Percentiles rank a stretch among this genome's conserved stretches.
These are phyloP conservation scores for Macrostomum lignano DNA, from an alignment of 1,140 invertebrate species.

Conservation along the genomic window DNA sequence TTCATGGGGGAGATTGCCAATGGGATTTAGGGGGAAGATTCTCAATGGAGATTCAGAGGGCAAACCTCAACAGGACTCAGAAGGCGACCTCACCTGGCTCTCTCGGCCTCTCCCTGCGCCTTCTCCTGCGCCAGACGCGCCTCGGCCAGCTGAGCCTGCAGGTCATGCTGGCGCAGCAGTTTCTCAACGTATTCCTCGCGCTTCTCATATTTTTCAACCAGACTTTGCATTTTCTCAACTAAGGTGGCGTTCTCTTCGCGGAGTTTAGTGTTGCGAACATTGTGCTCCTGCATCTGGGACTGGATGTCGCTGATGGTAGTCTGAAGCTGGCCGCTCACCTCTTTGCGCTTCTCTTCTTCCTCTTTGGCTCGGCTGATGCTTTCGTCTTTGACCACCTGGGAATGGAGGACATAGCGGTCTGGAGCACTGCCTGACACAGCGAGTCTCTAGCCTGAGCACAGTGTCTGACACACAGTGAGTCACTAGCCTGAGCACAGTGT, in stretches of 20 bases:
- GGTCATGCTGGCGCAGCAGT: constrained; percentile 47
- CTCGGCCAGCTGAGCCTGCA: constrained; percentile 48
- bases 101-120: constrained; percentile 37
- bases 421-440: too few relatives aligned
- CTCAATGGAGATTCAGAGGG: too few relatives aligned
- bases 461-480: too few relatives aligned
- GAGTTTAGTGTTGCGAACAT: constrained; percentile 53
- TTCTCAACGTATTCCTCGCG: constrained; percentile 53
- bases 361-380: constrained; percentile 45
- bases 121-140: constrained; percentile 45
- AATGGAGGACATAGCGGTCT: too few relatives aligned
- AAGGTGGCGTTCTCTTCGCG: constrained; percentile 58
- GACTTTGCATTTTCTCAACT: constrained; percentile 47
- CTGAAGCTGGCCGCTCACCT: constrained; percentile 56
- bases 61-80: too few relatives aligned
- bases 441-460: too few relatives aligned
- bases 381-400: too few relatives aligned
- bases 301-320: constrained; percentile 51
- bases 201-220: constrained; percentile 50
- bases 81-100: too few relatives aligned
- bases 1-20: too few relatives aligned
- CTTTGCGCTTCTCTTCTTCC: constrained; percentile 57
- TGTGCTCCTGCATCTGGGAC: constrained; percentile 48
- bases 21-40: too few relatives aligned
- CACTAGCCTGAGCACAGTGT: too few relatives aligned